Conservation (phyloP, 2,113 vertebrate species). For the Arothron firmamentum region DNA sequence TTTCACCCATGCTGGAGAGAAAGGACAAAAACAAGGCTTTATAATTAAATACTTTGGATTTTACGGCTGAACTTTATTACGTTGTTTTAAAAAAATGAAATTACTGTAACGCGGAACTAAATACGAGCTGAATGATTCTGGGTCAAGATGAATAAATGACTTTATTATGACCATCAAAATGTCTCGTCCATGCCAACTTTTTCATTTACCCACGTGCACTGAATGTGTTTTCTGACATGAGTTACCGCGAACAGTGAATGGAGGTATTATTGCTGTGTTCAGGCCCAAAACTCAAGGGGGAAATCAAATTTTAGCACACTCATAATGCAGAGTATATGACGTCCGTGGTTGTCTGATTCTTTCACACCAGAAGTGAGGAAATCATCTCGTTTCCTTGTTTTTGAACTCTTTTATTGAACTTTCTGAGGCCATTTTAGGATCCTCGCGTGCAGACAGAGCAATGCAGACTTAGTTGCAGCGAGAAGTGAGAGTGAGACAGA, state of each 20-base stretch:
- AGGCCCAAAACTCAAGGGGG: not conserved
- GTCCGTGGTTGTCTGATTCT: not conserved
- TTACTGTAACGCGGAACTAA: no score
- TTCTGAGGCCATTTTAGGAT: slow-evolving; percentile 5
- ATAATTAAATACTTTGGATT: no score
- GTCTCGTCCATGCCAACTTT: not conserved
- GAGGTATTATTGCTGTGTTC: slow-evolving; percentile 8
- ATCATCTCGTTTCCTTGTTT: no score
- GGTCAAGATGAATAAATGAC: no score
- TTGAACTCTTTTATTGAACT: not conserved
- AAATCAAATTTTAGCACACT: not conserved
- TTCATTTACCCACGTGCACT: slow-evolving; percentile 10
- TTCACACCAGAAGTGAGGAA: not conserved
- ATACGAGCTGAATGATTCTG: no score
- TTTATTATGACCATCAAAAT: no score
- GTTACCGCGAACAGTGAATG: slow-evolving; percentile 20
- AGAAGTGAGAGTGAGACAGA: slow-evolving; percentile 25
- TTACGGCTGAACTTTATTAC: no score
- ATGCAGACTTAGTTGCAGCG: slow-evolving; percentile 17
- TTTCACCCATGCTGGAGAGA: no score
- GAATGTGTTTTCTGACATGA: slow-evolving; percentile 1
- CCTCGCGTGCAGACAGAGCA: slow-evolving; percentile 2
- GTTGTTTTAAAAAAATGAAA: no score
- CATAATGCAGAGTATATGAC: not conserved
- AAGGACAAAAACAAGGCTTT: no score